Evolutionary conservation across 2,113 vertebrate genomes (phyloP).

Genomic region (Gnathonemus echidnorhynchus): DNA sequence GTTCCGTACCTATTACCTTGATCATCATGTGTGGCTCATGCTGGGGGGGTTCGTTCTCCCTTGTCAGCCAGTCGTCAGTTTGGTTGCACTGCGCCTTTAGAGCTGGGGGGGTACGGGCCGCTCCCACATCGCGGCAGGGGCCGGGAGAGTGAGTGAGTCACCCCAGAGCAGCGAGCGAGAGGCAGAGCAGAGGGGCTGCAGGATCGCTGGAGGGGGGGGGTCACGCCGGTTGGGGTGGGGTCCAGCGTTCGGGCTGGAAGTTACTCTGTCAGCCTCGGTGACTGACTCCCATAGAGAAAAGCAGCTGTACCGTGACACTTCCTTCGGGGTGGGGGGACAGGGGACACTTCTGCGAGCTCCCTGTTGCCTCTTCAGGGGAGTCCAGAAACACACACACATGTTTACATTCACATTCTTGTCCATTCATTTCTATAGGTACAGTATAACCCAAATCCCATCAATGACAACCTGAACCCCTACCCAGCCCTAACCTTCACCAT

Average conservation of each 20-base stretch:
- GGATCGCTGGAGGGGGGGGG: not conserved
- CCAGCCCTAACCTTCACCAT: not conserved
- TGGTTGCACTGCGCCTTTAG: not conserved
- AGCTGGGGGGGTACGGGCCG: not conserved
- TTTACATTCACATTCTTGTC: not conserved
- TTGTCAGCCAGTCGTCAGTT: not conserved
- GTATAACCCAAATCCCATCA: not conserved
- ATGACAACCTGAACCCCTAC: not conserved
- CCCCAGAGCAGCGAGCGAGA: not conserved
- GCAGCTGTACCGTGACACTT: not conserved
- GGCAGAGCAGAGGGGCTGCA: not conserved
- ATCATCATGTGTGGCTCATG: not conserved
- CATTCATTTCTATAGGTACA: not conserved
- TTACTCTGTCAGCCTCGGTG: not conserved
- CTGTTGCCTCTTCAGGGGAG: not conserved
- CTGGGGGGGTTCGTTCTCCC: not conserved
- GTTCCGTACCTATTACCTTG: not conserved
- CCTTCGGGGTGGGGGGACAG: not conserved
- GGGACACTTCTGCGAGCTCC: not conserved
- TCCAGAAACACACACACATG: not conserved
- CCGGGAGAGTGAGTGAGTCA: not conserved
- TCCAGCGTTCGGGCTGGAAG: not conserved
- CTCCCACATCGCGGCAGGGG: not conserved
- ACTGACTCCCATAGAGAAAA: not conserved
- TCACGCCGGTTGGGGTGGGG: not conserved